These are phyloP conservation scores for Malurus splendens DNA, from an alignment of 2,797 vertebrate species.

Conservation along the genomic window DNA sequence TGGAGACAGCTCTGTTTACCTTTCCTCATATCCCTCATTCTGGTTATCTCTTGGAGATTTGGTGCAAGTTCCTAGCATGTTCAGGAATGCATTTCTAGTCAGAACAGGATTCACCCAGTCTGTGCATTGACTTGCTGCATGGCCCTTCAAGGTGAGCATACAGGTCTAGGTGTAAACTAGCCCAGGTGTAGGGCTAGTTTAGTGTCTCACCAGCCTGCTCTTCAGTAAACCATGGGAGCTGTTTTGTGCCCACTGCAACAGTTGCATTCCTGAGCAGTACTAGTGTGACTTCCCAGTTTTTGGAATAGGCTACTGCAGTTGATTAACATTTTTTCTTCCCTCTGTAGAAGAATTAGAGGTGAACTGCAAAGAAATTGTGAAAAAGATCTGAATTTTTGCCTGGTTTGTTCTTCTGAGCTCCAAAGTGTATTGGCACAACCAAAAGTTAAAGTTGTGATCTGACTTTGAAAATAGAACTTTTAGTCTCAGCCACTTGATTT, in stretches of 20 bases:
- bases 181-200: background rate
- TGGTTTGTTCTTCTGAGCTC: background rate
- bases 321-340: background rate
- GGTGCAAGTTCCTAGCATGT: background rate
- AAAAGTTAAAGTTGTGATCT: background rate
- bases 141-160: background rate
- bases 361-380: background rate
- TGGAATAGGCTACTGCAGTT: background rate
- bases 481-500: background rate
- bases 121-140: background rate
- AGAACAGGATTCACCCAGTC: background rate
- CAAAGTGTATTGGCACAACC: background rate
- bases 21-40: background rate
- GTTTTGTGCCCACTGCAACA: background rate
- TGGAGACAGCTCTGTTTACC: background rate
- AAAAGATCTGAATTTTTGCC: background rate
- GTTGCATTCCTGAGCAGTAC: background rate
- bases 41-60: background rate
- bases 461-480: background rate
- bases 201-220: background rate
- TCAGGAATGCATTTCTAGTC: conserved; percentile 16
- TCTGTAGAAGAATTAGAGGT: background rate
- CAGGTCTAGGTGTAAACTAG: background rate
- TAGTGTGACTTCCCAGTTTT: background rate
- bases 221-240: background rate